Evolutionary conservation across 2,888 invertebrate species (phyloP), one percentile per base, ranked within the genome.

Genomic region (Amorpha juglandis): DNA sequence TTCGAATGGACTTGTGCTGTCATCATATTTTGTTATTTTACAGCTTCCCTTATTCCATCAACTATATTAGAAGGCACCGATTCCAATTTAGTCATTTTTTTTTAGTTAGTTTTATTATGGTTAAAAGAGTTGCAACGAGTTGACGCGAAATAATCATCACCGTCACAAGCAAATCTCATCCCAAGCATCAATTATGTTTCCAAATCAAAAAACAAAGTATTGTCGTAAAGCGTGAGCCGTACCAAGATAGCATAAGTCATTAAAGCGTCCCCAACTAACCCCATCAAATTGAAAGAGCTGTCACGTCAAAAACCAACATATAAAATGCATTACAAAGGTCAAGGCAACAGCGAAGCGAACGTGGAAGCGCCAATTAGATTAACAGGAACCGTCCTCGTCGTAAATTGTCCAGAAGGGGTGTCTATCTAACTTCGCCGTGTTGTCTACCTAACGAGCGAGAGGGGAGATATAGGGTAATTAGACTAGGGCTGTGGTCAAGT

Each of bases 331-430:
- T 87, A 87, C 81, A 76, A 89, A 92, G 91, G 91, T 91, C 92
- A 92, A 90, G 90, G 89, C 87, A 79, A 86, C 78, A 78, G 71
- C 76, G 74, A 83, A 86, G 86, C 86, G 82, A 84, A 89, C 86
- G 88, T 84, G 86, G 84, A 89, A 86, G 90, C 87, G 88, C 81
- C 89, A 89, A 92, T 91, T 92, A 90, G 90, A 91, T 92, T 91
- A 91, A 83, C 84, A 80, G 82, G 76, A 82, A 81, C 84, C 84
- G 79, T 79, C 83, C 78, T 73, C 80, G 80, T 78, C 80, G 89
- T 87, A 89, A 91, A 91, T 90, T 90, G 91, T 89, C 75, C 76
- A 78, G 80, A 78, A 76, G 82, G 84, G 82, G 78, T 82, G 78
- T 79, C 80, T 76, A 80, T 80, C 79, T 75, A 77, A 77, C 77